Evolutionary conservation across 2,888 invertebrate genomes (phyloP).

Genomic region (Plemyria rubiginata): DNA sequence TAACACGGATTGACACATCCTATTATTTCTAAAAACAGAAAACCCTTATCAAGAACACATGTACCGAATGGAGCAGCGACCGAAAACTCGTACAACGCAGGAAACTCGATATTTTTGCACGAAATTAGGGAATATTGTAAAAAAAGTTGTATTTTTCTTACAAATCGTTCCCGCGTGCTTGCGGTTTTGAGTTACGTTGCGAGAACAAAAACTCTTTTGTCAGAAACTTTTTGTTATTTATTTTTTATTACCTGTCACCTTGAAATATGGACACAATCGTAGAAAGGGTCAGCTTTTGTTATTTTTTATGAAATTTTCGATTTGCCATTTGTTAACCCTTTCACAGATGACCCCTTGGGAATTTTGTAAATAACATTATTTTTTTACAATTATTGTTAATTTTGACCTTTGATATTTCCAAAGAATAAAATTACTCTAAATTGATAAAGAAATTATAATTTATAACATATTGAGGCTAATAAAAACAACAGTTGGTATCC

Average conservation of each 20-base stretch:
- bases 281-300: conserved; percentile 74
- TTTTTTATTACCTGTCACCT: conserved; percentile 67
- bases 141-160: conserved; percentile 74
- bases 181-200: conserved; percentile 72
- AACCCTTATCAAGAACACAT: conserved; percentile 64
- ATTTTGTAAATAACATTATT: conserved; percentile 29
- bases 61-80: conserved; percentile 65
- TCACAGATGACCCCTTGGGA: conserved; percentile 54
- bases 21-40: conserved; percentile 52
- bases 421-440: conserved; percentile 22
- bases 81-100: conserved; percentile 60
- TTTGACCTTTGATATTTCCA: conserved; percentile 43
- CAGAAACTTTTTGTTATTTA: conserved; percentile 39
- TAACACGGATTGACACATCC: conserved; percentile 61
- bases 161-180: conserved; percentile 71
- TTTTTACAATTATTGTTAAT: conserved; percentile 37
- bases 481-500: too few species aligned
- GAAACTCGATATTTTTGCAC: conserved; percentile 80
- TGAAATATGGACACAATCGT: conserved; percentile 71
- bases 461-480: not conserved
- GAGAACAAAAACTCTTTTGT: conserved; percentile 50
- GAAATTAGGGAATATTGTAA: conserved; percentile 75
- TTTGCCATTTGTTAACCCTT: conserved; percentile 67
- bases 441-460: conserved; percentile 2
- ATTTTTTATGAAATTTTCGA: conserved; percentile 50